phyloP scores from a whole-genome alignment of 2,888 invertebrate species.

The Scaeva pyrastri region DNA sequence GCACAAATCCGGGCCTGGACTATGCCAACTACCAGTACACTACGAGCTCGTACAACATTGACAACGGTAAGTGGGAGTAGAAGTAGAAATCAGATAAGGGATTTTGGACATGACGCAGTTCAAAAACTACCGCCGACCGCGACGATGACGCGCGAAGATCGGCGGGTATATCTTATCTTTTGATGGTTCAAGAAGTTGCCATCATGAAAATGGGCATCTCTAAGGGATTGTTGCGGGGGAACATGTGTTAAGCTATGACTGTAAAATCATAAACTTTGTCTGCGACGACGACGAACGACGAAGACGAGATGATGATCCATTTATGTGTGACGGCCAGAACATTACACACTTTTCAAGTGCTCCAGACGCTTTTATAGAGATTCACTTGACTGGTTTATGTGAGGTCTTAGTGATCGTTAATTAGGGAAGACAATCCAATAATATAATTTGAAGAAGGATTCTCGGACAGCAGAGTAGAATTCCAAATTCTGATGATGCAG shows the following conservation, averaged over 20 bases:
- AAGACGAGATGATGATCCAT: conserved; percentile 2
- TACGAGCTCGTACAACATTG: conserved; percentile 79
- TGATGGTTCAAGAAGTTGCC: conserved; percentile 34
- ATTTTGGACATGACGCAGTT: conserved; percentile 20
- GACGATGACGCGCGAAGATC: background rate
- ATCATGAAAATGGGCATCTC: conserved; percentile 22
- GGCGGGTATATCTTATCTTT: conserved; percentile 28
- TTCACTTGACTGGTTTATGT: conserved; percentile 33
- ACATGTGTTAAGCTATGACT: conserved; percentile 45
- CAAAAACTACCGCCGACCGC: conserved; percentile 51
- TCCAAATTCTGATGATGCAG: conserved; percentile 9
- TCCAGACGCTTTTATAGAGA: background rate
- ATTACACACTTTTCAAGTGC: conserved; percentile 64
- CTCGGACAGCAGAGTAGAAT: background rate
- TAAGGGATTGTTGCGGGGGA: conserved; percentile 20
- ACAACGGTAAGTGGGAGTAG: conserved; percentile 82
- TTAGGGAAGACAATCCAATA: conserved; percentile 10
- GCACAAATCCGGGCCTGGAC: conserved; percentile 79
- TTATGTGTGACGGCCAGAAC: conserved; percentile 33
- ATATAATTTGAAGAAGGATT: conserved; percentile 7
- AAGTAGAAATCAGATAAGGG: conserved; percentile 29
- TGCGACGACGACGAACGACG: conserved; percentile 8
- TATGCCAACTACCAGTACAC: conserved; percentile 82
- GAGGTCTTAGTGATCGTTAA: conserved; percentile 39
- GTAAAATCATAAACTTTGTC: background rate